A percentile compares a stretch with the other conserved stretches of the same genome.
phyloP scores from a whole-genome alignment of 1,140 invertebrate species.

The Hypothenemus hampei region DNA sequence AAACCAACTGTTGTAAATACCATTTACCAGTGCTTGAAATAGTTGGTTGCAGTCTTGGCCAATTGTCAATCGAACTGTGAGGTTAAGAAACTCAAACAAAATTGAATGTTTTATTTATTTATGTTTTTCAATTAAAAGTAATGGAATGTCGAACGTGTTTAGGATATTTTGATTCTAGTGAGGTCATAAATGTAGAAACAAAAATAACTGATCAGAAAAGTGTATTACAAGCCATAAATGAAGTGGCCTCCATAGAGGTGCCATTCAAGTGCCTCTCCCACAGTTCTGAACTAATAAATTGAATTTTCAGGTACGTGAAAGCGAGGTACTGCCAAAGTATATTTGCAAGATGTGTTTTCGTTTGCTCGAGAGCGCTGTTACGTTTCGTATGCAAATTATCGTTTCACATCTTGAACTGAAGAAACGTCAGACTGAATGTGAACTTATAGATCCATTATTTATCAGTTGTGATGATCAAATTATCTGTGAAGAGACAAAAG shows the following conservation, averaged over 20 bases:
- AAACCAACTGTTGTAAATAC: no score
- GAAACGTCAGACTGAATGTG: slow-evolving; percentile 1
- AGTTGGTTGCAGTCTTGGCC: no score
- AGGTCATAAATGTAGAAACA: slow-evolving; percentile 8
- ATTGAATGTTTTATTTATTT: no score
- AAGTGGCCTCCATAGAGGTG: slow-evolving; percentile 22
- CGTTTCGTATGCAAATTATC: slow-evolving; percentile 7
- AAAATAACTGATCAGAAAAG: slow-evolving; percentile 4
- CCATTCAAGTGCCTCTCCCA: not conserved
- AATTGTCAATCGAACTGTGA: no score
- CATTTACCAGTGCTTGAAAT: no score
- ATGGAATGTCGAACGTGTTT: slow-evolving; percentile 22
- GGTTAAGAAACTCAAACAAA: no score
- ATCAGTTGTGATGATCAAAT: slow-evolving; percentile 6
- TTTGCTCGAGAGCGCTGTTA: not conserved
- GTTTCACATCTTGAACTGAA: slow-evolving; percentile 4
- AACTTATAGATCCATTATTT: slow-evolving; percentile 5
- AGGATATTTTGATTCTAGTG: not conserved
- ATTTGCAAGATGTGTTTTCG: slow-evolving; percentile 5
- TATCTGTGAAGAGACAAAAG: no score
- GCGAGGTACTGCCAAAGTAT: slow-evolving; percentile 7
- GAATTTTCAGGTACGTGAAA: slow-evolving; percentile 1
- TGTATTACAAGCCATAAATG: slow-evolving; percentile 15
- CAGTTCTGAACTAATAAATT: not conserved
- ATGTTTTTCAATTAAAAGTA: no score